Evolutionary conservation across 2,113 vertebrate species (phyloP).

Genomic region (Bostrychus sinensis): DNA sequence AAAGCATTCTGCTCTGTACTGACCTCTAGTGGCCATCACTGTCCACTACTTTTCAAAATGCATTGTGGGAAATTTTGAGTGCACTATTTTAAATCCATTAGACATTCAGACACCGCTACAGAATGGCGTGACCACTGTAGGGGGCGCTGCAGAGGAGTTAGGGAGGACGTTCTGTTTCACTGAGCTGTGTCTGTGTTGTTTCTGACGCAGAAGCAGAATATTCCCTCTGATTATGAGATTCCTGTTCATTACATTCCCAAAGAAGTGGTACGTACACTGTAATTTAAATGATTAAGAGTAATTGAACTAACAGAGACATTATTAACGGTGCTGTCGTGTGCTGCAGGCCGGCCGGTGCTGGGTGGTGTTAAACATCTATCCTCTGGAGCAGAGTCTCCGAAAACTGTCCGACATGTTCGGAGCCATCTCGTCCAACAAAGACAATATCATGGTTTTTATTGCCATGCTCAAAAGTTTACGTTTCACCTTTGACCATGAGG

Average conservation of each 20-base stretch:
- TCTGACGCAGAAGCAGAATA: conserved; percentile 66
- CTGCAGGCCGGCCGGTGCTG: conserved; percentile 71
- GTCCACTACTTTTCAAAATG: no score
- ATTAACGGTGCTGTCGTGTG: no score
- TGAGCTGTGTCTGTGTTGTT: background rate
- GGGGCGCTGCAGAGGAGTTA: no score
- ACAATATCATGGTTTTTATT: conserved; percentile 66
- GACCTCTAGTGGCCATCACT: no score
- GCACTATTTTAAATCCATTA: no score
- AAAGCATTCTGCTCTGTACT: no score
- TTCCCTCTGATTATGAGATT: conserved; percentile 76
- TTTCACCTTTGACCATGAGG: conserved; percentile 71
- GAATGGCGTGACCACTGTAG: no score
- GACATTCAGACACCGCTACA: no score
- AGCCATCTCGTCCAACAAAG: conserved; percentile 69
- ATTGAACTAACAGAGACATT: no score
- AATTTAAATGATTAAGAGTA: no score
- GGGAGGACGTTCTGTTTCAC: background rate
- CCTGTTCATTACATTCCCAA: conserved; percentile 70
- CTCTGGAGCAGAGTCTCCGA: conserved; percentile 73
- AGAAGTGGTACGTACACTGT: conserved; percentile 66
- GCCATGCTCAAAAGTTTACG: conserved; percentile 74
- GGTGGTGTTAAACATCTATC: conserved; percentile 76
- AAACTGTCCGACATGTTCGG: conserved; percentile 68
- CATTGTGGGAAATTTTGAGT: no score